Evolutionary conservation across 2,797 vertebrate species (phyloP).

Genomic region (Hapalemur alaotrensis): DNA sequence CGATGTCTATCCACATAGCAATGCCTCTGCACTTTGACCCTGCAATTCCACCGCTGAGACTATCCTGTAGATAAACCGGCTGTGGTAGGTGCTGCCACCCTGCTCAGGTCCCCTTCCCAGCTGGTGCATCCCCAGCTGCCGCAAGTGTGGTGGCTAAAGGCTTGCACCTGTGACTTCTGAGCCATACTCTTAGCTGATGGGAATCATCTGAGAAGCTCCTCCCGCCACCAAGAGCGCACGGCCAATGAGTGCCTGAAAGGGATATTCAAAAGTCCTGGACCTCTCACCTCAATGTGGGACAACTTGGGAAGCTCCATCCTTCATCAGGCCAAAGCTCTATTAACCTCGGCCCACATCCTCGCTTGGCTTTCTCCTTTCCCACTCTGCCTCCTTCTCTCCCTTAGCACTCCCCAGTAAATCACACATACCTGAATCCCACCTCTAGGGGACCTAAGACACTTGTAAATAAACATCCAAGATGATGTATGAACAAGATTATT

Average conservation of each 20-base stretch:
- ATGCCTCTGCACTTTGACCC: neutral
- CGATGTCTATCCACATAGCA: neutral
- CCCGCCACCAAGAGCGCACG: neutral
- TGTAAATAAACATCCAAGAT: neutral
- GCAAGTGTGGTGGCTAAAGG: neutral
- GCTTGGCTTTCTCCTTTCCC: neutral
- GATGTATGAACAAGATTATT: neutral
- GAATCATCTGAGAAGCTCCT: neutral
- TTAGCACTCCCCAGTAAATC: neutral
- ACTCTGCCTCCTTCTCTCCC: neutral
- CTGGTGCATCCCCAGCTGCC: neutral
- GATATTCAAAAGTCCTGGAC: neutral
- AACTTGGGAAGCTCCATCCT: neutral
- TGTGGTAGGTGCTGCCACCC: neutral
- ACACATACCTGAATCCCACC: neutral
- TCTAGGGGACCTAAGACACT: neutral
- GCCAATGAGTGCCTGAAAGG: neutral
- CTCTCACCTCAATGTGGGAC: neutral
- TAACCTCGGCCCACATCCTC: neutral
- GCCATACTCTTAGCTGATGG: neutral
- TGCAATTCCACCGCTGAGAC: neutral
- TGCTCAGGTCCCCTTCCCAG: neutral
- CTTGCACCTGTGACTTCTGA: neutral
- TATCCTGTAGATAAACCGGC: neutral
- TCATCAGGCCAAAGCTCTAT: neutral